Percentiles rank a stretch among this genome's conserved stretches.
These are phyloP conservation scores for Cyanoderma ruficeps DNA, from an alignment of 2,113 vertebrate species.

Conservation along the genomic window DNA sequence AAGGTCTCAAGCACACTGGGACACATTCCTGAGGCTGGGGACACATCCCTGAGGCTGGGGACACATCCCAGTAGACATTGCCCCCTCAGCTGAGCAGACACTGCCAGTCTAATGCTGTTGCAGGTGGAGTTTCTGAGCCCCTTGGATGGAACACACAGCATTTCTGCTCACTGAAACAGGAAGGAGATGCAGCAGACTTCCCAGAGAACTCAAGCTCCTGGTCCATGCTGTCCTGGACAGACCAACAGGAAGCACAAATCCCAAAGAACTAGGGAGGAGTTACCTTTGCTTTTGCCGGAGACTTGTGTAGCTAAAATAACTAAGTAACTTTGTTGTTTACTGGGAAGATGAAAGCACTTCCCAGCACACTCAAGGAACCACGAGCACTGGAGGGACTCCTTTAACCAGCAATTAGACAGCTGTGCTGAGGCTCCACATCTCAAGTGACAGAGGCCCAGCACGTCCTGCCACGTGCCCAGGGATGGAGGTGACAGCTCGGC, in stretches of 20 bases:
- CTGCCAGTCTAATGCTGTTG: accelerated
- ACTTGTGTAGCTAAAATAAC: not conserved
- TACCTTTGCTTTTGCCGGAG: not conserved
- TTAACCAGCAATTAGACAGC: not conserved
- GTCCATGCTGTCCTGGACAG: not conserved
- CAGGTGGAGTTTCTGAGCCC: not conserved
- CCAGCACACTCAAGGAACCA: not conserved
- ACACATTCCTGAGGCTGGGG: not conserved
- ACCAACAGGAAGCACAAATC: not conserved
- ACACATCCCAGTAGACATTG: not conserved
- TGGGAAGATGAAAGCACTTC: not conserved
- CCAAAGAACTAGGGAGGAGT: not conserved
- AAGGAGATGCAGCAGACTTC: accelerated
- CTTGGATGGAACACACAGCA: not conserved
- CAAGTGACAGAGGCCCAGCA: not conserved
- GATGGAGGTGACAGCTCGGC: not conserved
- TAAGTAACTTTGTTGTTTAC: not conserved
- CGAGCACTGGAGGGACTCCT: not conserved
- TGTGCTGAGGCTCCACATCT: not conserved
- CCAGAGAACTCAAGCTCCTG: not conserved
- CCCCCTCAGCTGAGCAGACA: not conserved
- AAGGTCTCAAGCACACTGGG: too few relatives aligned
- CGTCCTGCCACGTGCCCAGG: accelerated
- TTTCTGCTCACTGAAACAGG: not conserved
- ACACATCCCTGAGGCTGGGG: not conserved